Conservation (phyloP, 2,113 vertebrate genomes). For the Chaetops frenatus region DNA sequence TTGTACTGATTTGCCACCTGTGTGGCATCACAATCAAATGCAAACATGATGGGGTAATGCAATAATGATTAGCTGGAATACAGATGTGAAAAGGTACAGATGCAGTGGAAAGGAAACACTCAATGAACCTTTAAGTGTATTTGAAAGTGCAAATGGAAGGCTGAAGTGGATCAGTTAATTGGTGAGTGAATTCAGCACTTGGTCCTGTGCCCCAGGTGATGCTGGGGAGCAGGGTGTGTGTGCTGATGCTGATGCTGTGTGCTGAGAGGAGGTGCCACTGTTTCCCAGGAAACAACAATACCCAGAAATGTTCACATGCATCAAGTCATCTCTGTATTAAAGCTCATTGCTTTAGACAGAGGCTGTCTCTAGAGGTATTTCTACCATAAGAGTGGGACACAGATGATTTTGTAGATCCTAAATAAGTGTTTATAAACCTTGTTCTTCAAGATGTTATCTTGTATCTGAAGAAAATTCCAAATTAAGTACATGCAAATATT, state of each 20-base stretch:
- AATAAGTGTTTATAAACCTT: neutral
- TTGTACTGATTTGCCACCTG: neutral
- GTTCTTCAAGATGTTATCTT: neutral
- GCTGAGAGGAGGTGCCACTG: neutral
- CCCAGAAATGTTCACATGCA: neutral
- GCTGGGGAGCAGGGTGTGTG: neutral
- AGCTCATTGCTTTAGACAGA: neutral
- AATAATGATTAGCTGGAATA: neutral
- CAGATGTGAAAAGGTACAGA: neutral
- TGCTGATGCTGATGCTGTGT: neutral
- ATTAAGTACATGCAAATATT: neutral
- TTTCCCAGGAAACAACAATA: constrained; percentile 17
- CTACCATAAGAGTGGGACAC: neutral
- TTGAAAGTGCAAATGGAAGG: neutral
- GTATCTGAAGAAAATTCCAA: neutral
- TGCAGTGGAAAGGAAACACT: neutral
- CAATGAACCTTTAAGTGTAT: neutral
- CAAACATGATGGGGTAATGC: neutral
- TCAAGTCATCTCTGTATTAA: neutral
- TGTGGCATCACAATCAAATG: neutral
- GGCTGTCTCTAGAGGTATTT: neutral
- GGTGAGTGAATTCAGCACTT: neutral
- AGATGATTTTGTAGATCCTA: neutral
- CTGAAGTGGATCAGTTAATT: neutral
- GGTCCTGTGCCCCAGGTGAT: neutral